Evolutionary conservation across 2,888 invertebrate species (phyloP).

Genomic region (Ferdinandea cuprea): DNA sequence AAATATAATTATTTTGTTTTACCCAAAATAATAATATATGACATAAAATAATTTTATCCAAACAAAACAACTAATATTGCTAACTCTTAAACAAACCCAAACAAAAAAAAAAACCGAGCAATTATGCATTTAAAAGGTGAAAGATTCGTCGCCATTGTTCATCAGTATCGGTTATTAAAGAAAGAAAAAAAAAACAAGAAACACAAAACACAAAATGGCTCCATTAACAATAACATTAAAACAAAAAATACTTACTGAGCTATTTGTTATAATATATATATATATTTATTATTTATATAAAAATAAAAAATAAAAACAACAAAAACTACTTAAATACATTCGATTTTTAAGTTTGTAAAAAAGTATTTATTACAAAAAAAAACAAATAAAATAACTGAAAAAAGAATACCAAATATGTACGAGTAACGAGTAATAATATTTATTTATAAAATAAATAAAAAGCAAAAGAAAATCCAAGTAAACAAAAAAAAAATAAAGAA

Average conservation of each 20-base stretch:
- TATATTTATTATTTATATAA: too few species aligned
- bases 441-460: slow-evolving; percentile 57
- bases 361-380: slow-evolving; percentile 56
- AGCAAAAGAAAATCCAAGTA: slow-evolving; percentile 33
- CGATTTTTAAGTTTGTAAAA: slow-evolving; percentile 70
- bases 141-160: slow-evolving; percentile 40
- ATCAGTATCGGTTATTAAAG: slow-evolving; percentile 49
- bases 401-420: slow-evolving; percentile 43
- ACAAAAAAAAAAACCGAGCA: slow-evolving; percentile 52
- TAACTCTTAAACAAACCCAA: slow-evolving; percentile 47
- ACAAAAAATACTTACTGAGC: slow-evolving; percentile 36
- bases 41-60: slow-evolving; percentile 52
- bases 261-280: slow-evolving; percentile 45
- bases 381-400: slow-evolving; percentile 14
- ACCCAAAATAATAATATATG: slow-evolving; percentile 48
- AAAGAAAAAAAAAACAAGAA: background rate
- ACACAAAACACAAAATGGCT: slow-evolving; percentile 39
- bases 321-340: slow-evolving; percentile 54
- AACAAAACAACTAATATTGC: slow-evolving; percentile 55
- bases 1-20: slow-evolving; percentile 55
- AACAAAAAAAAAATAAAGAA: slow-evolving; percentile 38
- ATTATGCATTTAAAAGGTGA: slow-evolving; percentile 61
- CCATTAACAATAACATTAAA: slow-evolving; percentile 42
- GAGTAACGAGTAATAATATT: slow-evolving; percentile 49
- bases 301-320: slow-evolving; percentile 4